phyloP scores from a whole-genome alignment of 2,113 vertebrate species.

The Copsychus sechellarum region DNA sequence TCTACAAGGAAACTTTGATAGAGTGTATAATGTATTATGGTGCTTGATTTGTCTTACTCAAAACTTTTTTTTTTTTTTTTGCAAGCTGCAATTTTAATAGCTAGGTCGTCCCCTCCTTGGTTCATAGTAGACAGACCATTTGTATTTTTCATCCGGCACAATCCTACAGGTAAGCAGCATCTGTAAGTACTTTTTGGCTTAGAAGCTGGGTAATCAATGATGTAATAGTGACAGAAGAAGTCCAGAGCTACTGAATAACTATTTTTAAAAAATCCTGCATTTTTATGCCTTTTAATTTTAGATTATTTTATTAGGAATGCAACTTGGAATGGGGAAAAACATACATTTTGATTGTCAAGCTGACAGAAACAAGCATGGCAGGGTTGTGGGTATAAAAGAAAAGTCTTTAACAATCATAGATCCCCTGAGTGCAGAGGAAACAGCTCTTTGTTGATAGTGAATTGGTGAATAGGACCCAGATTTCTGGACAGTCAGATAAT shows the following conservation, averaged over 20 bases:
- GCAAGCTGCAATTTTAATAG: constrained; percentile 88
- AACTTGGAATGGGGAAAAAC: not conserved
- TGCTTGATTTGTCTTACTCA: not conserved
- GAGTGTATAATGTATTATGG: not conserved
- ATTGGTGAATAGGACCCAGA: not conserved
- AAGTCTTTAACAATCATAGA: not conserved
- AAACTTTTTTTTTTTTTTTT: not conserved
- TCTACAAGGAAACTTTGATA: not conserved
- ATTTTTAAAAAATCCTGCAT: not conserved
- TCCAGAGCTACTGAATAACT: not conserved
- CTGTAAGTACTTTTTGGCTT: not conserved
- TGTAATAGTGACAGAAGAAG: not conserved
- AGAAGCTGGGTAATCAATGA: not conserved
- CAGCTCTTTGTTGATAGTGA: not conserved
- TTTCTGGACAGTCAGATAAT: not conserved
- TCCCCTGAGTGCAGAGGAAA: not conserved
- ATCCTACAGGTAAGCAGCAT: constrained; percentile 85
- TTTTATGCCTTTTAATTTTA: not conserved
- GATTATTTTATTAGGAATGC: not conserved
- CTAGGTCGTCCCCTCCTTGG: constrained; percentile 92
- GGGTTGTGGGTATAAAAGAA: not conserved
- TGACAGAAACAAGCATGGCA: not conserved
- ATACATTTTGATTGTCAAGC: not conserved
- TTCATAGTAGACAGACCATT: constrained; percentile 91
- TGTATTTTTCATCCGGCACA: constrained; percentile 91